Evolutionary conservation across 2,113 vertebrate species (phyloP), one percentile per base, ranked within the genome.

Genomic region (Bagarius yarrelli): DNA sequence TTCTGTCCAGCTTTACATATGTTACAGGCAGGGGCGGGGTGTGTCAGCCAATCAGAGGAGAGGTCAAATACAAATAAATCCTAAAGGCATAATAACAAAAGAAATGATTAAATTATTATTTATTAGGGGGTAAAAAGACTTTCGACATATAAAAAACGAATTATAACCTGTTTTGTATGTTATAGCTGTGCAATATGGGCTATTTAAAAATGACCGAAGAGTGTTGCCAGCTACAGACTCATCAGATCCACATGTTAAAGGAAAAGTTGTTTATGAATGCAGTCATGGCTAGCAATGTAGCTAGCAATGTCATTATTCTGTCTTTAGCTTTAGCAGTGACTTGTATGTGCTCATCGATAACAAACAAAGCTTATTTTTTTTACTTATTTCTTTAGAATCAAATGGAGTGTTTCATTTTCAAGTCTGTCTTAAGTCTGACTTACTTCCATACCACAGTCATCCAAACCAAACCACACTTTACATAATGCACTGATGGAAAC

Each of bases 401-500:
- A 83, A 85, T 85, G 53, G 81, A 67, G 83, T 77, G 85, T 19
- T 52, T 87, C 73, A 84, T 86, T 88, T 88, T 84, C 85, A 52
- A 86, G 83, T 85, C 61, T 85, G 82, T 64, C 79, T 89, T 86
- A 83, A 78, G 85, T 90, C 81, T 75, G n/a, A 8, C 89, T 90
- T 91, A 85, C 80, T 90, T 90, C 87, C 85, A 83, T 70, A 81
- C 27, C 78, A 75, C 15, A 21, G 85, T 88, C 86, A 87, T 19
- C 12, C 79, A 86, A 86, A 83, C 76, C 64, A 81, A 78, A 82
- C 84, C 87, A 77, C 87, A 82, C 76, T 85, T 85, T 76, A 82
- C 86, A 86, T 87, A 85, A 91, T 87, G 89, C 88, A 86, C 85
- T 84, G 81, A 89, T 40, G 84, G 87, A 91, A 91, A 90, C 85